Evolutionary conservation across 2,113 vertebrate species (phyloP).

Genomic region (Natator depressus): DNA sequence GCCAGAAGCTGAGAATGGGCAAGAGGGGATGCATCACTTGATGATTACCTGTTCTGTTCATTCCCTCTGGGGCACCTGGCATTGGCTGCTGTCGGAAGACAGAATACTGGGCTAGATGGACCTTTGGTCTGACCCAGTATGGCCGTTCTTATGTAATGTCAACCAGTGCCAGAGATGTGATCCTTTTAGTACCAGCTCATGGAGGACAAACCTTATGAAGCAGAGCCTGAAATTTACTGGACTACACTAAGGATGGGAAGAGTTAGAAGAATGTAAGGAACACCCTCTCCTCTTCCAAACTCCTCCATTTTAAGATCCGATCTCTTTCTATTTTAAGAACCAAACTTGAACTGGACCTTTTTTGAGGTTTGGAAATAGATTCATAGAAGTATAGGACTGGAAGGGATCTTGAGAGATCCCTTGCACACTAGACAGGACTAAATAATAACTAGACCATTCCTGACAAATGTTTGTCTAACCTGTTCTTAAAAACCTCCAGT

Average conservation of each 20-base stretch:
- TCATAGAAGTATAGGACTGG: neutral
- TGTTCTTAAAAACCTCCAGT: neutral
- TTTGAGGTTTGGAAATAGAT: neutral
- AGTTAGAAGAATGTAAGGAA: neutral
- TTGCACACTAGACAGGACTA: neutral
- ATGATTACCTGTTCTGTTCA: no score
- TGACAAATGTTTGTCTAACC: neutral
- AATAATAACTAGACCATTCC: neutral
- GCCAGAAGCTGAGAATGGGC: no score
- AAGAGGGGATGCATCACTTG: no score
- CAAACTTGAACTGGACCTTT: neutral
- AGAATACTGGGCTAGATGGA: no score
- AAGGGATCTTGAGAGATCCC: neutral
- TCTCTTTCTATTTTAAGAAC: neutral
- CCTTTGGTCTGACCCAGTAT: no score
- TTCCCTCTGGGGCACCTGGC: no score
- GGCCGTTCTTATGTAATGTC: neutral
- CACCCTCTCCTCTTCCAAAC: neutral
- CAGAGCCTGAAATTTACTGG: neutral
- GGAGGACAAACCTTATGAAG: neutral
- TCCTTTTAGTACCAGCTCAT: neutral
- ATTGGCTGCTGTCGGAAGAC: no score
- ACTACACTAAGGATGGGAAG: rapidly evolving
- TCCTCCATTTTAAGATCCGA: neutral
- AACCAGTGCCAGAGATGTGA: neutral